phyloP scores from a whole-genome alignment of 1,140 invertebrate genomes.

The Cyclina sinensis region DNA sequence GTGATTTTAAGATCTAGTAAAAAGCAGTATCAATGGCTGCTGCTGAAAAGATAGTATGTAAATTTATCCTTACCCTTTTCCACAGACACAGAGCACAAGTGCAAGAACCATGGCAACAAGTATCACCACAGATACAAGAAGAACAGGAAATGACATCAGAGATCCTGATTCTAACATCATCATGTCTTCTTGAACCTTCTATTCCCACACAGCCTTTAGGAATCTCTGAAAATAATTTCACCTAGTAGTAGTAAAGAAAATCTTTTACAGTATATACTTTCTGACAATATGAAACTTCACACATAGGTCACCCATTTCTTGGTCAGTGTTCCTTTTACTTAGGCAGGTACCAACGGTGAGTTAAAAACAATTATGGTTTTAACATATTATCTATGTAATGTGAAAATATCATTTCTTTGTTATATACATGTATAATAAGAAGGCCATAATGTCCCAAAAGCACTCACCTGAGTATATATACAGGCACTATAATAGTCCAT shows the following conservation, averaged over 20 bases:
- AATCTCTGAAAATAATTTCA: neutral
- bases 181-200: neutral
- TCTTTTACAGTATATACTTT: neutral
- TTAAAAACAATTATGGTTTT: too few species aligned
- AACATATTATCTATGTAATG: too few species aligned
- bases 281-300: neutral
- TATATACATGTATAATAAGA: too few species aligned
- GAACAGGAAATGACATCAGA: conserved; percentile 3
- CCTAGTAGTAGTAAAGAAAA: neutral
- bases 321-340: neutral
- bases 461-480: too few species aligned
- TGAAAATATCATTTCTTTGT: too few species aligned
- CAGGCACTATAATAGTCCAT: too few species aligned
- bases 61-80: conserved; percentile 28
- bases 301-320: neutral
- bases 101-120: conserved; percentile 22
- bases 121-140: conserved; percentile 22
- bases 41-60: neutral
- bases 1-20: neutral
- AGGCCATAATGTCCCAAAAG: too few species aligned
- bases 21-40: neutral
- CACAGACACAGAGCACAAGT: conserved; percentile 45
- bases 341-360: too few species aligned
- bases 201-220: neutral
- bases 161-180: neutral